Percentiles rank a stretch among this genome's conserved stretches.
Conservation (phyloP, 2,888 invertebrate species). For the Xestoiulus laeticollis region DNA sequence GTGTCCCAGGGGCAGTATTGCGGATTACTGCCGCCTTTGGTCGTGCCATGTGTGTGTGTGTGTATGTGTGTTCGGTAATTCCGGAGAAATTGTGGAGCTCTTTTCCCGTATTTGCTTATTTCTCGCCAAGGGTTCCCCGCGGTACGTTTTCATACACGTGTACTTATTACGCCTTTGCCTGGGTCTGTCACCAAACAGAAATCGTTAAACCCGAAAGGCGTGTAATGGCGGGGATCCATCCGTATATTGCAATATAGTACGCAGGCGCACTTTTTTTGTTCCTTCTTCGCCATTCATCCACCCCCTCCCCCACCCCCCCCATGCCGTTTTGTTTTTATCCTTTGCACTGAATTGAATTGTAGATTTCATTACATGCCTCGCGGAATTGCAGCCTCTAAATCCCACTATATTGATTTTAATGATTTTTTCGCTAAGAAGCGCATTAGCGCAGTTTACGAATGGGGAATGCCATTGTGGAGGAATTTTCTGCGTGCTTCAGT, state of each 20-base stretch:
- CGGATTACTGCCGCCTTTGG: not conserved
- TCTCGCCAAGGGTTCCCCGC: not conserved
- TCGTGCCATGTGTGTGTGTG: too few relatives aligned
- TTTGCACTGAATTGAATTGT: not conserved
- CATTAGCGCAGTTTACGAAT: slow-evolving; percentile 18
- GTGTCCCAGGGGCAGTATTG: slow-evolving; percentile 35
- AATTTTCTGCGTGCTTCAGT: not conserved
- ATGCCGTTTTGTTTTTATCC: slow-evolving; percentile 7
- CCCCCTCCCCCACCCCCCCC: not conserved
- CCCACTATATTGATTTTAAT: slow-evolving; percentile 12
- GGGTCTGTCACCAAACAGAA: not conserved
- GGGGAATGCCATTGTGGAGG: not conserved
- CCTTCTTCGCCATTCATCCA: not conserved
- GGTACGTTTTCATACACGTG: slow-evolving; percentile 35
- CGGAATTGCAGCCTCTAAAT: not conserved
- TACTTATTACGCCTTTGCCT: not conserved
- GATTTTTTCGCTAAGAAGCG: slow-evolving; percentile 3
- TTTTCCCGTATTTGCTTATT: not conserved
- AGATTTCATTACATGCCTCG: slow-evolving; percentile 37
- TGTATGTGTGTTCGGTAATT: not conserved
- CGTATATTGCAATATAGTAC: not conserved
- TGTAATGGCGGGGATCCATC: not conserved
- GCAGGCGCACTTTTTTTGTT: not conserved
- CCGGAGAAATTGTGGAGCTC: not conserved
- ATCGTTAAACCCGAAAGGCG: slow-evolving; percentile 41